phyloP scores from a whole-genome alignment of 1,140 invertebrate species.

The Bombus polaris region DNA sequence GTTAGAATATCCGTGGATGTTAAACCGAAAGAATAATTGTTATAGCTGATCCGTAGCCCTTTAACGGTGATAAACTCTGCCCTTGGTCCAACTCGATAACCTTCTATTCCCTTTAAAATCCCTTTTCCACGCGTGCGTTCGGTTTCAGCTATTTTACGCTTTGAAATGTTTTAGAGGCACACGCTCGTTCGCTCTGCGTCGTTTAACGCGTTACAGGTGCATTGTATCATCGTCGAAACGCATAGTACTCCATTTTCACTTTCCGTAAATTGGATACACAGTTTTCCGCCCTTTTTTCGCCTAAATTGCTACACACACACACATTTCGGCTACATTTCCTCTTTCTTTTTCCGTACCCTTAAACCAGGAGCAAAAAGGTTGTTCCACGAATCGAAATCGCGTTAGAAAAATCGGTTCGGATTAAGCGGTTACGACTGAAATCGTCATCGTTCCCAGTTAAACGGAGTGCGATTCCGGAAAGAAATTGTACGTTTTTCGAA shows the following conservation, averaged over 20 bases:
- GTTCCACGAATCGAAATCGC: background rate
- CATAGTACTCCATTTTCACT: slow-evolving; percentile 34
- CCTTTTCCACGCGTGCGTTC: slow-evolving; percentile 22
- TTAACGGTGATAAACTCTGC: slow-evolving; percentile 17
- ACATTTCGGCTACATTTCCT: background rate
- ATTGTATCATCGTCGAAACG: slow-evolving; percentile 31
- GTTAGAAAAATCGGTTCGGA: background rate
- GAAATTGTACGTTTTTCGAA: background rate
- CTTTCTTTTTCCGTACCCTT: background rate
- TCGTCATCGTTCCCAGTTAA: background rate
- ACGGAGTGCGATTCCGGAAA: background rate
- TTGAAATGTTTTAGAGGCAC: slow-evolving; percentile 32
- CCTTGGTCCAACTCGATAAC: slow-evolving; percentile 28
- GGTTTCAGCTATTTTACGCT: slow-evolving; percentile 22
- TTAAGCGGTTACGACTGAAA: background rate
- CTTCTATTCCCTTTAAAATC: slow-evolving; percentile 51
- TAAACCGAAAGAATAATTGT: slow-evolving; percentile 14
- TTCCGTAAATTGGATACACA: slow-evolving; percentile 18
- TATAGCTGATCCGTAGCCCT: background rate
- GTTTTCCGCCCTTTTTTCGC: background rate
- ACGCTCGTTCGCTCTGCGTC: slow-evolving; percentile 16
- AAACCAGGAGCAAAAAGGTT: background rate
- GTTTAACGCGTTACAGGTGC: slow-evolving; percentile 43
- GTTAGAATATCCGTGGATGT: background rate
- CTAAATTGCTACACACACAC: background rate